These are phyloP conservation scores for Hemiscyllium ocellatum DNA, from an alignment of 2,113 vertebrate genomes.

Conservation along the genomic window DNA sequence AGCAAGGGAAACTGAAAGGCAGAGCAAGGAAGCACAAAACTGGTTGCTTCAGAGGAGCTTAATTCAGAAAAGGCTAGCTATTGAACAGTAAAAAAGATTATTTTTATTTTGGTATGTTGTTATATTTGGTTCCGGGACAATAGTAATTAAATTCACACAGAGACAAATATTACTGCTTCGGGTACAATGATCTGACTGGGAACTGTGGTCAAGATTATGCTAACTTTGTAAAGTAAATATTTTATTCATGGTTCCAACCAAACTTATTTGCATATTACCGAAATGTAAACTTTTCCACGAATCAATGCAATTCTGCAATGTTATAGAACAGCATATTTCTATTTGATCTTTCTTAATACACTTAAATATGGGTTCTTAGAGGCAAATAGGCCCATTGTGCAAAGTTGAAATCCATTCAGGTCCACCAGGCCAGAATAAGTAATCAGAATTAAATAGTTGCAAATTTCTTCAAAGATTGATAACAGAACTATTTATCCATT, in stretches of 20 bases:
- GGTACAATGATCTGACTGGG: not conserved
- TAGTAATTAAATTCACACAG: not conserved
- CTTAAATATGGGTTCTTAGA: not conserved
- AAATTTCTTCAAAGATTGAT: not conserved
- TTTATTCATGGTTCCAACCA: not conserved
- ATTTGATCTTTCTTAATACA: not conserved
- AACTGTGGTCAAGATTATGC: too few species aligned
- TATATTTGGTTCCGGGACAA: not conserved
- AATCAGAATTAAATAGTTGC: not conserved
- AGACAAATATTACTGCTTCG: not conserved
- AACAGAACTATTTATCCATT: not conserved
- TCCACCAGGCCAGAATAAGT: not conserved
- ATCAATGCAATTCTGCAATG: not conserved
- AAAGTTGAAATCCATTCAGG: not conserved
- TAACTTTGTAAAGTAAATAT: not conserved
- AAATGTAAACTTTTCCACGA: not conserved
- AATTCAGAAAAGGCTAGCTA: not conserved
- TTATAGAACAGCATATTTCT: not conserved
- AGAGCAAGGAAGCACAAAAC: not conserved
- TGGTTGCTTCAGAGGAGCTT: not conserved
- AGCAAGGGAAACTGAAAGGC: not conserved
- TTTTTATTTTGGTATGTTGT: not conserved
- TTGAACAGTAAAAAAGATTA: not conserved
- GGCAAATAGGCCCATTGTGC: not conserved
- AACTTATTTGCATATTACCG: not conserved